Evolutionary conservation across 2,888 invertebrate species (phyloP), one percentile per base, ranked within the genome.

Genomic region (Coleophora flavipennella): DNA sequence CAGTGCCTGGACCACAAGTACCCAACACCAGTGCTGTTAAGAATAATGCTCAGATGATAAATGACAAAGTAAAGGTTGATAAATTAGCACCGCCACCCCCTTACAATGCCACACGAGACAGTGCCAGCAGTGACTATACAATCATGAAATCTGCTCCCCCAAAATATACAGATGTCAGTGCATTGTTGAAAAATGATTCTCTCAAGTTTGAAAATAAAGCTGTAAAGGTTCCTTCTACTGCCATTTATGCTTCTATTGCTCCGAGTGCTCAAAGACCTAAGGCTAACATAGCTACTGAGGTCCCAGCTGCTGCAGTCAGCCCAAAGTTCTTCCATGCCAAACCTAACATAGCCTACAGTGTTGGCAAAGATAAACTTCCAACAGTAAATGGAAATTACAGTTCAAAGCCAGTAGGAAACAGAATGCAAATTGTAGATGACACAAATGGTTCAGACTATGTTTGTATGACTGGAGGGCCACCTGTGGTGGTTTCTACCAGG

Each of bases 401-500:
- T 51, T 45, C 66, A 8, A 80, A 79, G 45, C 62, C 62, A 34
- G 52, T 62, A 36, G 65, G 57, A 12, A 75, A 63, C 48, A 71
- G 79, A 50, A 79, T 85, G 78, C 80, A 83, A 52, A 85, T 86
- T 61, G 85, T 87, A 31, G 91, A 92, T 43, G 92, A 91, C 49
- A 89, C 91, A 12, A 92, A 92, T 64, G 91, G 91, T 44, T 91
- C 91, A 11, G 93, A 93, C 62, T 93, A 93, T 74, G 93, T 93
- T 14, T 92, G 93, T 57, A 93, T 93, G 93, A 92, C 92, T 10
- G 92, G 92, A n/a, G 90, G 88, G 29, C 85, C 89, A 39, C 71
- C 79, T 29, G 62, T 70, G 36, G 61, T 85, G 40, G 80, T 81
- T 44, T 76, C 78, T 8, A 86, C 77, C 48, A 72, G 76, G 42